Conservation (phyloP, 2,113 vertebrate genomes). For the Acrocephalus arundinaceus region DNA sequence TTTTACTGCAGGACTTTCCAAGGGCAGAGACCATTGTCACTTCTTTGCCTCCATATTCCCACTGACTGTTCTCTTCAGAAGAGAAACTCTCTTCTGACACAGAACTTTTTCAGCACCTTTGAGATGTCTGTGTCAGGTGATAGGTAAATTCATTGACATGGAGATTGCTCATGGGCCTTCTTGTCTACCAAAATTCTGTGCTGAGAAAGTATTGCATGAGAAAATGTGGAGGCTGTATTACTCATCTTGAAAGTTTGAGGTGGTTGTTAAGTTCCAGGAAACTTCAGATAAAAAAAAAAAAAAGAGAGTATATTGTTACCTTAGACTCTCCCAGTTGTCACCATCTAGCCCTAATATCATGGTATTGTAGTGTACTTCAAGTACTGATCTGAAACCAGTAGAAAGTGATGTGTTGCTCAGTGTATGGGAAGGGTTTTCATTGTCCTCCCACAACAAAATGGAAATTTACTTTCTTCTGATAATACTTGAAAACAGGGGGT, state of each 20-base stretch:
- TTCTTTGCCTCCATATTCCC: not conserved
- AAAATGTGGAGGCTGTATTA: not conserved
- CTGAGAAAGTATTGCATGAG: not conserved
- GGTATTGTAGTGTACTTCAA: not conserved
- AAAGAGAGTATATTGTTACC: not conserved
- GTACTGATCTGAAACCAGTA: not conserved
- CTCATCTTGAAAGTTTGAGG: constrained; percentile 1
- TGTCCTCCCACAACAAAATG: not conserved
- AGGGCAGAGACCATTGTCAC: not conserved
- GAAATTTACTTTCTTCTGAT: not conserved
- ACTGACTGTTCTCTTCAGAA: not conserved
- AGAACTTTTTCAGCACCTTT: not conserved
- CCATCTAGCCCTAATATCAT: not conserved
- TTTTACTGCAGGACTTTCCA: not conserved
- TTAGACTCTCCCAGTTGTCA: not conserved
- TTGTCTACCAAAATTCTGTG: not conserved
- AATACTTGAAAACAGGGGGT: not conserved
- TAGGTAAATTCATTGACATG: not conserved
- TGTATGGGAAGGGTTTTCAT: not conserved
- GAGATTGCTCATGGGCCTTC: not conserved
- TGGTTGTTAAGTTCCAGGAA: not conserved
- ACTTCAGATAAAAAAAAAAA: not conserved
- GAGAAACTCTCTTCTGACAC: not conserved
- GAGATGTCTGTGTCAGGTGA: not conserved
- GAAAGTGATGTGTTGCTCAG: not conserved